These are phyloP conservation scores for Labeo rohita DNA, from an alignment of 2,113 vertebrate genomes.

Conservation along the genomic window DNA sequence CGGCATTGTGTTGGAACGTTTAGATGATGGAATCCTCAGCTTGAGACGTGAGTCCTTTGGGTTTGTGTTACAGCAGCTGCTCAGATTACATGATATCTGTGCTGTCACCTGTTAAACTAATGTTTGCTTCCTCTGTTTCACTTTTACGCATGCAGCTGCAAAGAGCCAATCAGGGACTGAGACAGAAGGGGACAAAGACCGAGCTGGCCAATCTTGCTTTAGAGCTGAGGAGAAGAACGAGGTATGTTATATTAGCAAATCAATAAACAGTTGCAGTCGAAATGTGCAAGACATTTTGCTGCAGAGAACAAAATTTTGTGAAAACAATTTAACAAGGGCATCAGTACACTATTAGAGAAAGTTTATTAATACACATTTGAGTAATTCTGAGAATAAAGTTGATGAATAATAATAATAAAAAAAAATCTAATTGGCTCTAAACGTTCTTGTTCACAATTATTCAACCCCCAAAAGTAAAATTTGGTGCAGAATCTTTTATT, in stretches of 20 bases:
- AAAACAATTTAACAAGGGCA: too few relatives aligned
- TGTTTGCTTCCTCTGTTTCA: conserved; percentile 14
- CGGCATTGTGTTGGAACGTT: conserved; percentile 81
- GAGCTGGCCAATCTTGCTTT: conserved; percentile 42
- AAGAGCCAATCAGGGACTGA: conserved; percentile 38
- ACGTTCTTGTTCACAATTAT: too few relatives aligned
- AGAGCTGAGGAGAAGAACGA: conserved; percentile 50
- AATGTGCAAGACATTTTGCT: too few relatives aligned
- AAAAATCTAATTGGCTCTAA: too few relatives aligned
- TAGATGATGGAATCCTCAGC: conserved; percentile 86
- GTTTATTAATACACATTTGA: too few relatives aligned
- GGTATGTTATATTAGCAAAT: conserved; percentile 57
- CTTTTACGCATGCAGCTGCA: conserved; percentile 53
- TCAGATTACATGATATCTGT: background rate
- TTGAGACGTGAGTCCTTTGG: conserved; percentile 79
- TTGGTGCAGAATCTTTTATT: too few relatives aligned
- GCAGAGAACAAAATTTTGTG: too few relatives aligned
- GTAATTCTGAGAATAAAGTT: too few relatives aligned
- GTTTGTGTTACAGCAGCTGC: background rate
- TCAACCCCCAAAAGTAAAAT: too few relatives aligned
- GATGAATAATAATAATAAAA: too few relatives aligned
- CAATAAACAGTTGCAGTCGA: too few relatives aligned
- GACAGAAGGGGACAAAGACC: conserved; percentile 5
- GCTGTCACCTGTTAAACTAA: background rate
- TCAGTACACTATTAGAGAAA: too few relatives aligned